Conservation (phyloP, 2,888 invertebrate species). For the Meiosimyza platycephala region DNA sequence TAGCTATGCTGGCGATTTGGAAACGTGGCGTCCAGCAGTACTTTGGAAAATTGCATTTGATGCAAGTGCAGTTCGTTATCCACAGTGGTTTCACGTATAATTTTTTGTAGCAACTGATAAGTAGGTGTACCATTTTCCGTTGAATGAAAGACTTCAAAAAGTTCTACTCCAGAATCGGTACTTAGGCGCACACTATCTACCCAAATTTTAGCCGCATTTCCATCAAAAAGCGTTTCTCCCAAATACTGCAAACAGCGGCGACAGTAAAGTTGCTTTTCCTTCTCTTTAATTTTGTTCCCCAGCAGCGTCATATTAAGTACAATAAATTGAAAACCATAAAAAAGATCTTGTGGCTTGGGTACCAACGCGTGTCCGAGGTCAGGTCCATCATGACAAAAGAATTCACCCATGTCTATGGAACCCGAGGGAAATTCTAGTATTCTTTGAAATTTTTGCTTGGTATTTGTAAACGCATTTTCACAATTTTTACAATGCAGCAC, state of each 20-base stretch:
- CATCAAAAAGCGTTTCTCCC: constrained; percentile 51
- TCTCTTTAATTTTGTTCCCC: constrained; percentile 39
- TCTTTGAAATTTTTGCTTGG: constrained; percentile 46
- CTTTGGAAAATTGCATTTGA: constrained; percentile 53
- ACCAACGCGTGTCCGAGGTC: constrained; percentile 51
- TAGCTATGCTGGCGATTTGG: constrained; percentile 53
- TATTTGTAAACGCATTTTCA: constrained; percentile 33
- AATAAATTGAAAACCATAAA: constrained; percentile 60
- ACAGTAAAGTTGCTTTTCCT: constrained; percentile 54
- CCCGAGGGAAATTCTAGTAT: constrained; percentile 61
- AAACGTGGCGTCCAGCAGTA: constrained; percentile 49
- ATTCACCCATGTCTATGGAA: constrained; percentile 59
- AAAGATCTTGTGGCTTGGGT: constrained; percentile 53
- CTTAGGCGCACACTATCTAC: constrained; percentile 52
- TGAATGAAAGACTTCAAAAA: constrained; percentile 38
- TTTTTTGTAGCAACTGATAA: constrained; percentile 50
- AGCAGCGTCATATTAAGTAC: constrained; percentile 49
- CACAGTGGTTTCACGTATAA: constrained; percentile 45
- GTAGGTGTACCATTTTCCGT: constrained; percentile 35
- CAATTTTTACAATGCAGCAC: constrained; percentile 55
- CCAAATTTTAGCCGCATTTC: constrained; percentile 59
- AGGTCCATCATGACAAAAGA: constrained; percentile 60
- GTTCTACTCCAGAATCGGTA: constrained; percentile 31
- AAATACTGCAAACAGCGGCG: constrained; percentile 54
- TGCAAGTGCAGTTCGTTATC: constrained; percentile 40